Percentiles rank a stretch among this genome's conserved stretches.
Conservation (phyloP, 2,113 vertebrate genomes). For the Picathartes gymnocephalus region DNA sequence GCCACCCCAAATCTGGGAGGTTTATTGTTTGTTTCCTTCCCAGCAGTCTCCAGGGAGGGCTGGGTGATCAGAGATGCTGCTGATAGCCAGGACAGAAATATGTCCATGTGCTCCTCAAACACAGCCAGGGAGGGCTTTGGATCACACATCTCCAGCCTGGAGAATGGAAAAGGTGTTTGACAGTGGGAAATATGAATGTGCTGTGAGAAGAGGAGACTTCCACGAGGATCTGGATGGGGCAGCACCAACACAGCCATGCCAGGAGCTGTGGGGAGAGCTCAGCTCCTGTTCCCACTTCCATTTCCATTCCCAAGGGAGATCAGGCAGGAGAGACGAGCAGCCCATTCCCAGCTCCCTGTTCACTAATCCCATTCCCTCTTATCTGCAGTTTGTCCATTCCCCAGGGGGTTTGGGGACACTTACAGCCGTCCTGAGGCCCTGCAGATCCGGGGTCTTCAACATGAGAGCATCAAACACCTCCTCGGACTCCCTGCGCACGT, state of each 20-base stretch:
- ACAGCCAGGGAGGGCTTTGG: neutral
- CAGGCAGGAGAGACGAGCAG: neutral
- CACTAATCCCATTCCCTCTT: neutral
- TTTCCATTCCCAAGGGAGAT: neutral
- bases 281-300: neutral
- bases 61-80: slow-evolving; percentile 44
- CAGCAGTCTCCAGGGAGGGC: slow-evolving; percentile 32
- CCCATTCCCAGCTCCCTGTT: accelerated
- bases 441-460: slow-evolving; percentile 89
- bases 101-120: slow-evolving; percentile 15
- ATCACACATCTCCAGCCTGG: neutral
- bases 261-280: neutral
- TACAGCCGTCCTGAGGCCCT: slow-evolving; percentile 90
- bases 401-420: slow-evolving; percentile 33
- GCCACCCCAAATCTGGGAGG: slow-evolving; percentile 54
- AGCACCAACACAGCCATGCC: neutral
- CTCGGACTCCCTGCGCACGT: slow-evolving; percentile 85
- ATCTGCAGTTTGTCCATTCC: neutral
- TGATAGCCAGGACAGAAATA: slow-evolving; percentile 66
- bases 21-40: slow-evolving; percentile 67
- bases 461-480: slow-evolving; percentile 97
- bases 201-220: neutral
- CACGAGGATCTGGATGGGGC: neutral
- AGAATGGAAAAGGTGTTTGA: neutral
- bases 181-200: neutral